Base-by-base conservation (phyloP, 2,113 vertebrate species). In the Cynoglossus semilaevis region DNA sequence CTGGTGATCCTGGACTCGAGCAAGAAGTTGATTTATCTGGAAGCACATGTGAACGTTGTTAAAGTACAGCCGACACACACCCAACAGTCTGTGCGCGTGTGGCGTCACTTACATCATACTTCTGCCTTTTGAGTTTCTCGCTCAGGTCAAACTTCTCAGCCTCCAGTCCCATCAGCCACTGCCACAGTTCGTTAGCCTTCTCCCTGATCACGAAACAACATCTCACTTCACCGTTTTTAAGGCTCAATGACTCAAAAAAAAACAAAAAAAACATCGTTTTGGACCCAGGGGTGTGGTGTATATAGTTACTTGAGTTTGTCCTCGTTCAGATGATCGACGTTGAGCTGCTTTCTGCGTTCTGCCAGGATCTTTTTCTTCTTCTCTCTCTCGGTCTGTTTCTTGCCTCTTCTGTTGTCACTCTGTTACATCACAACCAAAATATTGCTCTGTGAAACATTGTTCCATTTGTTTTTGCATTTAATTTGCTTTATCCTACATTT, bases 301-400 rank as follows among this genome's bases (percentile, higher is more conserved):
- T 29, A 6, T 29, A 29, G 22, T 11, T 85, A 98, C 97, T 93
- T 96, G 58, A 99, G 88, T 76, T 94, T 97, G 0, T 99, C 95
- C 54, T 98, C 96, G 0, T 73, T 92, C 66, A 99, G 82, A 62
- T 98, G 93, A 57, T 98, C 96, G 0, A 97, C 73, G 51, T 67
- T 94, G 47, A 99, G 87, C 35, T 88, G 78, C 79, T 96, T 96
- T 80, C 87, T 90, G 65, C 97, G 91, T 2, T 99, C 96, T 0
- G 94, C 92, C 77, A 99, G 90, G 71, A 94, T 93, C 91, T 95
- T 98, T 90, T 96, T 99, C 87, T 99, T 98, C 89, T 99, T 98
- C 65, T 98, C 96, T 57, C 96, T 73, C 77, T 99, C 97, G 0
- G 96, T 99, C 82, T 98, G 94, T 76, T 94, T 97, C 90, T 97